Conservation (phyloP, 1,140 invertebrate genomes). For the Frieseomelitta varia region DNA sequence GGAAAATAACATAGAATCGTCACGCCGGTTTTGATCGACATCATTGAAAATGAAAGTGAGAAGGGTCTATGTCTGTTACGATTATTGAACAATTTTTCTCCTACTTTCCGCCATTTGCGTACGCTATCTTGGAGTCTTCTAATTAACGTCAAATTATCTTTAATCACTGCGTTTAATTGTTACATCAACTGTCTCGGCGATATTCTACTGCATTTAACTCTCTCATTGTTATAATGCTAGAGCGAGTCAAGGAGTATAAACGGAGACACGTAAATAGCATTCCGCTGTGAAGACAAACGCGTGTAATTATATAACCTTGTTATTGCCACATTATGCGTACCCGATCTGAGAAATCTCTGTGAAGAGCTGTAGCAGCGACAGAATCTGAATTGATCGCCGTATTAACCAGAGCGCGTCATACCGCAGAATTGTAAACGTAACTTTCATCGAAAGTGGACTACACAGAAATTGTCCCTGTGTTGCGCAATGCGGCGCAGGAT, state of each 20-base stretch:
- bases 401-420: conserved; percentile 23
- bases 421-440: conserved; percentile 43
- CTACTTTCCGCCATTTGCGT: not conserved
- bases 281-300: not conserved
- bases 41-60: not conserved
- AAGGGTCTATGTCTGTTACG: not conserved
- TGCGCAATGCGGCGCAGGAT: conserved; percentile 27
- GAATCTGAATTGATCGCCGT: conserved; percentile 40
- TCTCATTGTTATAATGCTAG: not conserved
- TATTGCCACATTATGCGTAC: not conserved
- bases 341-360: not conserved
- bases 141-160: not conserved
- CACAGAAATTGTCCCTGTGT: conserved; percentile 39
- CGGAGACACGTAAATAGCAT: not conserved
- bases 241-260: not conserved
- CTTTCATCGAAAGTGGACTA: conserved; percentile 55
- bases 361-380: not conserved
- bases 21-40: not conserved
- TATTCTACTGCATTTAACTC: not conserved
- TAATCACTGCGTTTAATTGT: not conserved
- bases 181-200: not conserved
- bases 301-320: not conserved
- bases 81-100: not conserved
- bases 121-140: too few species aligned
- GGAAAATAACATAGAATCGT: not conserved